Conservation (phyloP, 2,888 invertebrate genomes). For the Oasisia sp. region DNA sequence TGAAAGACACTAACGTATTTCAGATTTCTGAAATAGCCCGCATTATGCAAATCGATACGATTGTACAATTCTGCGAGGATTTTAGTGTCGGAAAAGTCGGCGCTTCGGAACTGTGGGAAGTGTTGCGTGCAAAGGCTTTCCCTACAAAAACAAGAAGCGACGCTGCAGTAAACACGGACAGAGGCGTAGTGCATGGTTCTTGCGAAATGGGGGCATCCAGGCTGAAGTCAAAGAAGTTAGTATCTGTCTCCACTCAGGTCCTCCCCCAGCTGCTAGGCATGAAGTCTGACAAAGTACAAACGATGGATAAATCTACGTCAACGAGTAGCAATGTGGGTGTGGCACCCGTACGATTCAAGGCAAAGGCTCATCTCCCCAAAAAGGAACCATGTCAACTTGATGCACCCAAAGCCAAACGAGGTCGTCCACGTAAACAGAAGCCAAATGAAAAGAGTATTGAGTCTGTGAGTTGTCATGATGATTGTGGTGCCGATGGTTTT, state of each 20-base stretch:
- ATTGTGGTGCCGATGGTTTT: neutral
- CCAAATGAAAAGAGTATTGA: neutral
- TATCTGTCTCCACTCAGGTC: constrained; percentile 31
- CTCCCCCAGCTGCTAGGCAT: constrained; percentile 30
- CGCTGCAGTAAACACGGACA: constrained; percentile 22
- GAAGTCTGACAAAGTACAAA: neutral
- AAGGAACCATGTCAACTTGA: neutral
- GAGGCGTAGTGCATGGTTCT: constrained; percentile 18
- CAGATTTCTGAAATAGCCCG: constrained; percentile 58
- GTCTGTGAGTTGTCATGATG: neutral
- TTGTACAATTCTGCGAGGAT: constrained; percentile 45
- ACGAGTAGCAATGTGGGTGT: neutral
- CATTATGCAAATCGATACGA: constrained; percentile 58
- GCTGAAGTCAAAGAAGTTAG: constrained; percentile 24
- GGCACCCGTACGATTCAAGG: neutral
- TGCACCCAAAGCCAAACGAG: neutral
- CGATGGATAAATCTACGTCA: neutral
- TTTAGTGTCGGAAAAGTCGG: constrained; percentile 28
- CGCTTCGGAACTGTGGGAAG: constrained; percentile 21
- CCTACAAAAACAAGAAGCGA: constrained; percentile 25
- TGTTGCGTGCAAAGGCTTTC: constrained; percentile 18
- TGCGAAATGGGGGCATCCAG: neutral
- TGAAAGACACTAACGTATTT: constrained; percentile 45
- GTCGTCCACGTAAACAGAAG: constrained; percentile 11
- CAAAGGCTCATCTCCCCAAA: neutral